These are phyloP conservation scores for Xenopus borealis DNA, from an alignment of 2,113 vertebrate species.

Conservation along the genomic window DNA sequence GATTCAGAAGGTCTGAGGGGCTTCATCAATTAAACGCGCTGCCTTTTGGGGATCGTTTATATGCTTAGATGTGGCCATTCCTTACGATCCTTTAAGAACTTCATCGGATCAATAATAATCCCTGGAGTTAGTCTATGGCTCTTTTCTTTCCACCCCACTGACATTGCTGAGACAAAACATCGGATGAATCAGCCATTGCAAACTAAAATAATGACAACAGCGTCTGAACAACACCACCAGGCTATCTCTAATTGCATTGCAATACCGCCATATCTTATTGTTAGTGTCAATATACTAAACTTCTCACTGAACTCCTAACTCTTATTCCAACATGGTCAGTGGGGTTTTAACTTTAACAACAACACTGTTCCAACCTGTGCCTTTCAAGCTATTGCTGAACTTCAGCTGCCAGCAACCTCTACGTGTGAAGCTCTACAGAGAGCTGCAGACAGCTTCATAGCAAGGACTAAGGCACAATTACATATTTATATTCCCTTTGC, in stretches of 20 bases:
- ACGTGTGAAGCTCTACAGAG: no score
- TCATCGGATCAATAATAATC: constrained; percentile 12
- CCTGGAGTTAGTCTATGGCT: constrained; percentile 16
- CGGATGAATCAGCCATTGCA: constrained; percentile 17
- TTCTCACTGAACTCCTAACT: no score
- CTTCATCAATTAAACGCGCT: constrained; percentile 7
- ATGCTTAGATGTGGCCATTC: background rate
- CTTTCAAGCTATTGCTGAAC: no score
- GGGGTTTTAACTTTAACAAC: no score
- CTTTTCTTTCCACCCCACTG: constrained; percentile 10
- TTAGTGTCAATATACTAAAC: background rate
- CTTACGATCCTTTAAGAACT: constrained; percentile 4
- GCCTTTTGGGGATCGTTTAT: constrained; percentile 12
- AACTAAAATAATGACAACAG: constrained; percentile 29
- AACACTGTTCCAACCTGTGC: no score
- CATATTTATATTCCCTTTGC: no score
- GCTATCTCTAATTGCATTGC: constrained; percentile 37
- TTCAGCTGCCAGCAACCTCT: no score
- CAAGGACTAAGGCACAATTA: no score
- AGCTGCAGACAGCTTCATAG: no score
- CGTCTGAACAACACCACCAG: constrained; percentile 12
- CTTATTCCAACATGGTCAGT: no score
- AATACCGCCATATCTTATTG: background rate
- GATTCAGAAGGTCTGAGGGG: background rate
- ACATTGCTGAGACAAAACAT: constrained; percentile 11